A percentile compares a stretch with the other conserved stretches of the same genome.
phyloP scores from a whole-genome alignment of 2,113 vertebrate genomes.

The Cyphomyrus discorhynchus region DNA sequence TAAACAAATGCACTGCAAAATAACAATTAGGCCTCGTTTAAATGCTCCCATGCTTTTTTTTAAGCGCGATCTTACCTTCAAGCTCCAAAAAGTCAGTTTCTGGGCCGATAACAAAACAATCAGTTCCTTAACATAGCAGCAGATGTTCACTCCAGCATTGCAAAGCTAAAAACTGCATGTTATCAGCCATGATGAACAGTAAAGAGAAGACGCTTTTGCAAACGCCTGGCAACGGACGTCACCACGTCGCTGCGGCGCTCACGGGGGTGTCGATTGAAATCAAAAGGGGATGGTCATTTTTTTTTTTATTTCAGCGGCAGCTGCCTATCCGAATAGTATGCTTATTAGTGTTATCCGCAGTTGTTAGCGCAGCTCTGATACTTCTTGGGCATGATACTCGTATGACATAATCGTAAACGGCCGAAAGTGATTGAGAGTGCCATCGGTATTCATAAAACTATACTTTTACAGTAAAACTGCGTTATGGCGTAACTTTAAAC shows the following conservation, averaged over 20 bases:
- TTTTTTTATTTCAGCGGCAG: background rate
- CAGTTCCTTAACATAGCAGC: background rate
- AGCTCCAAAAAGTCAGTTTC: background rate
- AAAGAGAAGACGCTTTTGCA: background rate
- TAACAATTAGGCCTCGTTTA: background rate
- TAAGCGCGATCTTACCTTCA: background rate
- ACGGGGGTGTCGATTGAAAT: background rate
- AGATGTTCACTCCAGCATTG: background rate
- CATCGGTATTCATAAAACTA: background rate
- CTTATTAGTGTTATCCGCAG: background rate
- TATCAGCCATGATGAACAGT: background rate
- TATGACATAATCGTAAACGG: background rate
- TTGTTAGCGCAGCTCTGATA: background rate
- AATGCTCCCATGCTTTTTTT: background rate
- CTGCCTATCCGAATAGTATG: background rate
- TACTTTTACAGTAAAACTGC: background rate
- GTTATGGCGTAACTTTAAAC: background rate
- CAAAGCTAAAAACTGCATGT: background rate
- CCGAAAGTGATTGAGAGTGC: background rate
- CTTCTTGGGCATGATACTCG: background rate
- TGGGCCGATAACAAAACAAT: background rate
- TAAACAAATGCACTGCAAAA: background rate
- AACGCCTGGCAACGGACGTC: slow-evolving; percentile 5
- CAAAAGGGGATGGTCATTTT: background rate
- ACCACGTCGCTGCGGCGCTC: background rate